Conservation (phyloP, 2,888 invertebrate species). For the Drosophila macrospina region DNA sequence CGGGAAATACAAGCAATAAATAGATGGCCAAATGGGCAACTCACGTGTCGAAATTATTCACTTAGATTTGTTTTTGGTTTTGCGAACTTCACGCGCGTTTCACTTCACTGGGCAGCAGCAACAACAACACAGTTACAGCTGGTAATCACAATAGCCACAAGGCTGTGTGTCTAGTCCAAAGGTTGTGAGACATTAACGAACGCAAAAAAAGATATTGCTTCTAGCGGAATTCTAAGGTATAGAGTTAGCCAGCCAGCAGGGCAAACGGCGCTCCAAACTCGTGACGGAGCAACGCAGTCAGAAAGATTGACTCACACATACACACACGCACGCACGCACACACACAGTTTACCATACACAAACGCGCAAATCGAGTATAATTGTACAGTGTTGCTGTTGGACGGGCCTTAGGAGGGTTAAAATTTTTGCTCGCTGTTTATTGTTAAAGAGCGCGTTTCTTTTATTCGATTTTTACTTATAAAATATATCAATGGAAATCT, state of each 20-base stretch:
- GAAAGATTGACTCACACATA: constrained; percentile 39
- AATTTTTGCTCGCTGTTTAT: constrained; percentile 28
- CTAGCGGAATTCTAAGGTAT: constrained; percentile 50
- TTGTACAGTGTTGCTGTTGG: constrained; percentile 17
- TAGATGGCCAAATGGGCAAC: constrained; percentile 30
- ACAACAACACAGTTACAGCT: constrained; percentile 25
- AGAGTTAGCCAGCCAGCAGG: constrained; percentile 33
- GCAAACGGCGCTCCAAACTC: constrained; percentile 69
- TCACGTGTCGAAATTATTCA: constrained; percentile 58
- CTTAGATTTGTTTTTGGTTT: constrained; percentile 33
- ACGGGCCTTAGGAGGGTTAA: constrained; percentile 25
- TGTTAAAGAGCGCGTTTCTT: constrained; percentile 9
- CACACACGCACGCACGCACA: constrained; percentile 24
- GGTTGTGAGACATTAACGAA: constrained; percentile 66
- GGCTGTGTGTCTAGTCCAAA: constrained; percentile 67
- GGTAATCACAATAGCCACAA: constrained; percentile 51
- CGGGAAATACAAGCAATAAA: constrained; percentile 51
- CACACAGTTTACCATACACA: constrained; percentile 26
- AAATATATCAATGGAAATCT: constrained; percentile 39
- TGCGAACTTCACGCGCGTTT: constrained; percentile 46
- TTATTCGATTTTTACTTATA: constrained; percentile 16
- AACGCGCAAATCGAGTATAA: constrained; percentile 35
- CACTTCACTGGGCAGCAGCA: constrained; percentile 61
- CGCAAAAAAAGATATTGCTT: constrained; percentile 36
- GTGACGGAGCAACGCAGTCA: constrained; percentile 60